These are phyloP conservation scores for Temnothorax unifasciatus DNA, from an alignment of 2,888 invertebrate species.

Conservation along the genomic window DNA sequence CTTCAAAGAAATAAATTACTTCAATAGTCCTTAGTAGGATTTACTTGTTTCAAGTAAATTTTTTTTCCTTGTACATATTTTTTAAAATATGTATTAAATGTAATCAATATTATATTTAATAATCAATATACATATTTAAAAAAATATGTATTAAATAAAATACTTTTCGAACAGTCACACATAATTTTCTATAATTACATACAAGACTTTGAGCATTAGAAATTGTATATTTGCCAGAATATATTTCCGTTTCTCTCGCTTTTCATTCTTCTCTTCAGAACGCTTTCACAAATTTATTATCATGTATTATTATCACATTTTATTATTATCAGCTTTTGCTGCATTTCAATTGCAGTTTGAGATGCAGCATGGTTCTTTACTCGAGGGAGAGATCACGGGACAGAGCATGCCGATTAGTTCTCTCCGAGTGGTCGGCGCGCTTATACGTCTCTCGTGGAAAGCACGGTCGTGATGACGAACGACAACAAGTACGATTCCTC, in stretches of 20 bases:
- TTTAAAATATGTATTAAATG: too few species aligned
- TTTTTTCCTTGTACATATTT: too few species aligned
- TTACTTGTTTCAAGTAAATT: too few species aligned
- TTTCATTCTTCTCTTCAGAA: not conserved
- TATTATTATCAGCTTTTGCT: not conserved
- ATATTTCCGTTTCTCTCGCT: not conserved
- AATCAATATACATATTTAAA: too few species aligned
- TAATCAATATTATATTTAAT: too few species aligned
- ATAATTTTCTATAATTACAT: not conserved
- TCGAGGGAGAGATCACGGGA: constrained; percentile 2
- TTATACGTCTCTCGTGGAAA: constrained; percentile 28
- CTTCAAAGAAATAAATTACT: too few species aligned
- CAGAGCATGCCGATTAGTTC: constrained; percentile 61
- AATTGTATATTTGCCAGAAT: not conserved
- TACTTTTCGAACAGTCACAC: not conserved
- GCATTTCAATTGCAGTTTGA: not conserved
- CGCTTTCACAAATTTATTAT: not conserved
- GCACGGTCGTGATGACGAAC: constrained; percentile 50
- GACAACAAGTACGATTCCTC: constrained; percentile 52
- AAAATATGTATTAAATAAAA: not conserved
- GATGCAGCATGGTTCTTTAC: constrained; percentile 3
- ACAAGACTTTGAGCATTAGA: not conserved
- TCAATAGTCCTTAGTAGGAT: too few species aligned
- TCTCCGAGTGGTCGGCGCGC: constrained; percentile 51
- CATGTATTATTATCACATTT: not conserved